These are phyloP conservation scores for Caranx ignobilis DNA, from an alignment of 2,113 vertebrate genomes.

Conservation along the genomic window DNA sequence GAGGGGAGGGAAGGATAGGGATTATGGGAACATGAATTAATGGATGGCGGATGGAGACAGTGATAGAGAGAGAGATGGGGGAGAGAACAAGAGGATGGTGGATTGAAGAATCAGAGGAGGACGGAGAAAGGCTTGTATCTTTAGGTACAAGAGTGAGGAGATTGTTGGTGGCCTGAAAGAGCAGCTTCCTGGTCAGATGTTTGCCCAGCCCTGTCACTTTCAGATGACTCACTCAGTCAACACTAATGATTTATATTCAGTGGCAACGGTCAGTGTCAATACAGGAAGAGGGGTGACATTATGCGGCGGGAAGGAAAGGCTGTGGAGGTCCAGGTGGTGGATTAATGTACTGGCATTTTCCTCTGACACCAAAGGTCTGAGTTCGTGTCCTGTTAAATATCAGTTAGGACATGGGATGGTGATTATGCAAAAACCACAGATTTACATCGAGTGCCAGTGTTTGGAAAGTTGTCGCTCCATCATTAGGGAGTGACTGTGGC, in stretches of 20 bases:
- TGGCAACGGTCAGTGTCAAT: not conserved
- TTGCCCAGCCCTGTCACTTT: not conserved
- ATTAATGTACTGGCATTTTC: not conserved
- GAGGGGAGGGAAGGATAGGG: slow-evolving; percentile 20
- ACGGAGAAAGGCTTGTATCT: not conserved
- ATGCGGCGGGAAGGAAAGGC: not conserved
- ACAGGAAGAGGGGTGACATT: slow-evolving; percentile 5
- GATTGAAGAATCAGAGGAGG: slow-evolving; percentile 19
- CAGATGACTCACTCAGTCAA: not conserved
- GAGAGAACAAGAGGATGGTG: slow-evolving; percentile 16
- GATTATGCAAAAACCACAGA: too few relatives aligned
- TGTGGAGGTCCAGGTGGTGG: not conserved
- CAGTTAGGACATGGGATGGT: not conserved
- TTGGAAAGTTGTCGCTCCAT: too few relatives aligned
- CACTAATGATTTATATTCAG: slow-evolving; percentile 13
- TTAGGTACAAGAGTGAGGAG: not conserved
- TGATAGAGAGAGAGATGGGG: slow-evolving; percentile 1
- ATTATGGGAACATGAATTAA: slow-evolving; percentile 38
- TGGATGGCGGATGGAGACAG: slow-evolving; percentile 7
- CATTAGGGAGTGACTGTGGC: too few relatives aligned
- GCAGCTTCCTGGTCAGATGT: not conserved
- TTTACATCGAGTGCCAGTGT: too few relatives aligned
- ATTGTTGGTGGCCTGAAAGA: not conserved
- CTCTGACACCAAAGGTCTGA: not conserved
- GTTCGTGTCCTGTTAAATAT: not conserved